phyloP scores from a whole-genome alignment of 2,888 invertebrate genomes.

The Blomia tropicalis region DNA sequence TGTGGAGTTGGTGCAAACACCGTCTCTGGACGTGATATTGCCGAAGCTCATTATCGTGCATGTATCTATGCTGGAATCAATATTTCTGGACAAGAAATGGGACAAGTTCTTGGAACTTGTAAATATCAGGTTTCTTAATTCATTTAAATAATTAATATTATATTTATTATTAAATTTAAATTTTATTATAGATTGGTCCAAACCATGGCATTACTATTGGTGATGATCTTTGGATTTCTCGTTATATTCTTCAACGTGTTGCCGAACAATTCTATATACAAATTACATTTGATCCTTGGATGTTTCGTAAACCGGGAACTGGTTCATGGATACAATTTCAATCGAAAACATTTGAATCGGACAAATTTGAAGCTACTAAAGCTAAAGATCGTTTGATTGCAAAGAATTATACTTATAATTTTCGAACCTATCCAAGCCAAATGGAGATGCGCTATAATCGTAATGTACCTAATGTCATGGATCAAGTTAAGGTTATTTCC shows the following conservation, averaged over 20 bases:
- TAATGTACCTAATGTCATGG: slow-evolving; percentile 36
- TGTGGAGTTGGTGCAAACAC: slow-evolving; percentile 92
- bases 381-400: not conserved
- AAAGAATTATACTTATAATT: not conserved
- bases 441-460: slow-evolving; percentile 38
- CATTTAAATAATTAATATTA: slow-evolving; percentile 32
- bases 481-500: slow-evolving; percentile 28
- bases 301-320: slow-evolving; percentile 44
- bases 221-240: slow-evolving; percentile 76
- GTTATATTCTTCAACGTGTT: slow-evolving; percentile 70
- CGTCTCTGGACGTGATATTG: slow-evolving; percentile 85
- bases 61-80: slow-evolving; percentile 87
- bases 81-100: slow-evolving; percentile 84
- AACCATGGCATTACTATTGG: slow-evolving; percentile 55
- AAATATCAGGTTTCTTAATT: slow-evolving; percentile 49
- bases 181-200: slow-evolving; percentile 51
- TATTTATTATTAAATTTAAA: not conserved
- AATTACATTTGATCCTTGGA: slow-evolving; percentile 59
- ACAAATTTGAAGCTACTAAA: not conserved
- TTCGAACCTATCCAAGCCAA: not conserved
- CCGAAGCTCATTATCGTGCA: slow-evolving; percentile 85
- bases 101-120: slow-evolving; percentile 80
- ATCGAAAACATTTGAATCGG: slow-evolving; percentile 37
- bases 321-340: slow-evolving; percentile 45
- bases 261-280: slow-evolving; percentile 81